A percentile compares a stretch with the other conserved stretches of the same genome.
These are phyloP conservation scores for Eulithis prunata DNA, from an alignment of 2,888 invertebrate species.

Conservation along the genomic window DNA sequence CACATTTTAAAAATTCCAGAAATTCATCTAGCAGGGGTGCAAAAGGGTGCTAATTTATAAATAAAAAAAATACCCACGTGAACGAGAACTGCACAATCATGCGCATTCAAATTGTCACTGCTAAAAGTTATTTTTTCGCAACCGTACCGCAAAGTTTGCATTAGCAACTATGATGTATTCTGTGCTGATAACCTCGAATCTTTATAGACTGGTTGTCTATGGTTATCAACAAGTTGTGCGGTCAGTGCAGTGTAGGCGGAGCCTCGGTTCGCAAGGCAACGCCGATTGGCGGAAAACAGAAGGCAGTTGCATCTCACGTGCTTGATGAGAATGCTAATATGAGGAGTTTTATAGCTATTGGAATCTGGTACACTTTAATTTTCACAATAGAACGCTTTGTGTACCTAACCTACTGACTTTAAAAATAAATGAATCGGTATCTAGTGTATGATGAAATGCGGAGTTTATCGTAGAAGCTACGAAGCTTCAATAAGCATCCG, in stretches of 20 bases:
- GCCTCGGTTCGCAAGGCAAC: slow-evolving; percentile 58
- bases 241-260: slow-evolving; percentile 64
- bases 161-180: slow-evolving; percentile 10
- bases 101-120: background rate
- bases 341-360: slow-evolving; percentile 49
- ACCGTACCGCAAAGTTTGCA: slow-evolving; percentile 8
- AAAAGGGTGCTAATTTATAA: no score
- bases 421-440: no score
- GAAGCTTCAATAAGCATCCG: no score
- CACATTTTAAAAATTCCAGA: background rate
- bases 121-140: slow-evolving; percentile 5
- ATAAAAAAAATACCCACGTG: no score
- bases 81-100: background rate
- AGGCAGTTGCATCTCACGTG: slow-evolving; percentile 77
- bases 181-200: slow-evolving; percentile 21
- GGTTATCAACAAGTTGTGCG: slow-evolving; percentile 22
- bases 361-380: slow-evolving; percentile 22
- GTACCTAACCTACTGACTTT: background rate
- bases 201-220: slow-evolving; percentile 29
- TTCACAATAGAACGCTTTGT: slow-evolving; percentile 7
- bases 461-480: no score
- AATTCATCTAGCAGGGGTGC: no score
- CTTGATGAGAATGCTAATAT: slow-evolving; percentile 68
- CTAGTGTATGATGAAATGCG: background rate
- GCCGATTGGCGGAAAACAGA: slow-evolving; percentile 66